Evolutionary conservation across 37 sponge, comb jelly and placozoan genomes (phyloP).

Genomic region (Ephydatia muelleri): DNA sequence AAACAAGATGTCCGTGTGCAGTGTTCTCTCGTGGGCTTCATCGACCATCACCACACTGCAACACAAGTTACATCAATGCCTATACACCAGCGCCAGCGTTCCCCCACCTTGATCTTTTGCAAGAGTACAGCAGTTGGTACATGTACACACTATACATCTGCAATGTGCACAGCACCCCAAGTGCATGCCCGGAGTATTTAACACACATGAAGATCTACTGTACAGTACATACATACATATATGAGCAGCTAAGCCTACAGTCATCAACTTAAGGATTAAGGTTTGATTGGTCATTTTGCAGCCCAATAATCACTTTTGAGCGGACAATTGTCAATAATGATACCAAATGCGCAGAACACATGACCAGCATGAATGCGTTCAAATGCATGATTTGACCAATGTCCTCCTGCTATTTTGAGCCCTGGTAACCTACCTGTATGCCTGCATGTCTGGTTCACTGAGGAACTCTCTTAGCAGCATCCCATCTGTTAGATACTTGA

Average conservation of each 20-base stretch:
- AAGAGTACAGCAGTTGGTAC: background rate
- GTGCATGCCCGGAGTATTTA: background rate
- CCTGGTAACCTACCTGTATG: no score
- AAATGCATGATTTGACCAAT: no score
- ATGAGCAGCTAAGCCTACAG: no score
- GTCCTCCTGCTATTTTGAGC: no score
- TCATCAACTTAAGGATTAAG: no score
- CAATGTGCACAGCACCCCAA: background rate
- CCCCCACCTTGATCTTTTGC: background rate
- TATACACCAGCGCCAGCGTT: background rate
- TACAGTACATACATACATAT: no score
- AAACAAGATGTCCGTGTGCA: constrained; percentile 98
- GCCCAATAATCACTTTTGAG: no score
- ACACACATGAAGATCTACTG: background rate
- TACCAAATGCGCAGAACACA: no score
- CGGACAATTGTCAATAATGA: no score
- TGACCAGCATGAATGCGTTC: no score
- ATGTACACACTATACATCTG: background rate
- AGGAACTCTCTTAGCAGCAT: constrained; percentile 99
- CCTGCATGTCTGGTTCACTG: constrained; percentile 96
- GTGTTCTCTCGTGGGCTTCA: constrained; percentile 98
- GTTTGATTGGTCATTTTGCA: no score
- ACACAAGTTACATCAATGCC: constrained; percentile 3
- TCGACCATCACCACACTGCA: constrained; percentile 93
- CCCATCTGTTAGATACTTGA: constrained; percentile 99